phyloP scores from a whole-genome alignment of 2,888 invertebrate genomes.

The Nasonovia ribisnigri region DNA sequence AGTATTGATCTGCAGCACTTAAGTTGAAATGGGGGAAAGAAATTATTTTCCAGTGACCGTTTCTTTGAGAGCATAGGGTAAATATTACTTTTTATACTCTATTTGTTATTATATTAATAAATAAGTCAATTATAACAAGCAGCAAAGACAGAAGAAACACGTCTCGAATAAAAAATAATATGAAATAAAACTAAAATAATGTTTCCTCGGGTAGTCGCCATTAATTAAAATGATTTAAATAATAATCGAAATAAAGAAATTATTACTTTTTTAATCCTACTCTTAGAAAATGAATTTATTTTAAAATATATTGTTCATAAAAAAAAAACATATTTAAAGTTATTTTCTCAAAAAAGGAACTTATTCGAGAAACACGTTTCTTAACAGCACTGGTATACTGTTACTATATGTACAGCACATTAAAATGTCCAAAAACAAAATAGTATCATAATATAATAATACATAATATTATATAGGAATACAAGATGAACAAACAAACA shows the following conservation, averaged over 20 bases:
- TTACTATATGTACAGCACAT: background rate
- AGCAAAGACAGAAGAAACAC: background rate
- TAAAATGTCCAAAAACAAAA: background rate
- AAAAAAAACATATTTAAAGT: background rate
- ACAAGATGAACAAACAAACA: background rate
- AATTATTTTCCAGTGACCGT: background rate
- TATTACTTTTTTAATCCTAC: background rate
- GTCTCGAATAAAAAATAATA: background rate
- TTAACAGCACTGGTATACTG: background rate
- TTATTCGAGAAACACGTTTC: background rate
- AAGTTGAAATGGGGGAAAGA: background rate
- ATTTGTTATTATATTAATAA: background rate
- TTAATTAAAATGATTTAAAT: background rate
- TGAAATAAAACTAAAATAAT: background rate
- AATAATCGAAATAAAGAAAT: background rate
- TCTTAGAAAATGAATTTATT: background rate
- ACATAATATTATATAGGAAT: background rate
- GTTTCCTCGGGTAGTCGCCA: background rate
- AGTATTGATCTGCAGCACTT: background rate
- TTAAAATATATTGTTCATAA: background rate
- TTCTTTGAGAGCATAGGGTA: background rate
- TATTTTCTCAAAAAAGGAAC: background rate
- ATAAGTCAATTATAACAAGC: background rate
- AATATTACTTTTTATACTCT: background rate
- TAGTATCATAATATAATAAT: background rate